These are phyloP conservation scores for Brachypteracias leptosomus DNA, from an alignment of 2,113 vertebrate species.

Conservation along the genomic window DNA sequence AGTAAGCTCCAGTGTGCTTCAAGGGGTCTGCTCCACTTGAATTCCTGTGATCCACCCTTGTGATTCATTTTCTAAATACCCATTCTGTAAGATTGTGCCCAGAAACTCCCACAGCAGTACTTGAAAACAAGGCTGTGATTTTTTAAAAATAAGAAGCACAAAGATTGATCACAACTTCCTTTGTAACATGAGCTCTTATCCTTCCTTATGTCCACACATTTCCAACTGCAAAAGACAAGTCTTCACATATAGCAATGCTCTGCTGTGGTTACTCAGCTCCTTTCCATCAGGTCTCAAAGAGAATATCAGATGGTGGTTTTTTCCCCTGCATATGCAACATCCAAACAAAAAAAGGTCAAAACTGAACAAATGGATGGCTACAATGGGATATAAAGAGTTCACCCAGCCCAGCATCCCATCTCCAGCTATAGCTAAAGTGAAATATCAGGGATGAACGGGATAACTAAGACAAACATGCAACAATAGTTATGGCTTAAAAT, in stretches of 20 bases:
- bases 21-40: neutral
- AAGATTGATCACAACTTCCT: neutral
- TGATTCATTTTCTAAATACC: neutral
- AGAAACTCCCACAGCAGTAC: neutral
- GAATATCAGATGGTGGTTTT: rapidly evolving
- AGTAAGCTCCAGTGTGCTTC: neutral
- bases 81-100: neutral
- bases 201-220: neutral
- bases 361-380: neutral
- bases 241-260: neutral
- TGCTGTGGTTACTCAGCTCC: neutral
- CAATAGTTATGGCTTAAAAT: neutral
- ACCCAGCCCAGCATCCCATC: neutral
- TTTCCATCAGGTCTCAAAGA: neutral
- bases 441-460: neutral
- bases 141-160: neutral
- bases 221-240: neutral
- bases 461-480: neutral
- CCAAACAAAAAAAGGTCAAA: neutral
- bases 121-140: neutral
- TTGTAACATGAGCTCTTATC: neutral
- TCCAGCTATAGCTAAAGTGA: neutral
- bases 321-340: rapidly evolving
- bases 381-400: neutral
- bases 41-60: neutral